Percentiles rank a stretch among this genome's conserved stretches.
Conservation (phyloP, 2,113 vertebrate genomes). For the Xyliphius kryptos region DNA sequence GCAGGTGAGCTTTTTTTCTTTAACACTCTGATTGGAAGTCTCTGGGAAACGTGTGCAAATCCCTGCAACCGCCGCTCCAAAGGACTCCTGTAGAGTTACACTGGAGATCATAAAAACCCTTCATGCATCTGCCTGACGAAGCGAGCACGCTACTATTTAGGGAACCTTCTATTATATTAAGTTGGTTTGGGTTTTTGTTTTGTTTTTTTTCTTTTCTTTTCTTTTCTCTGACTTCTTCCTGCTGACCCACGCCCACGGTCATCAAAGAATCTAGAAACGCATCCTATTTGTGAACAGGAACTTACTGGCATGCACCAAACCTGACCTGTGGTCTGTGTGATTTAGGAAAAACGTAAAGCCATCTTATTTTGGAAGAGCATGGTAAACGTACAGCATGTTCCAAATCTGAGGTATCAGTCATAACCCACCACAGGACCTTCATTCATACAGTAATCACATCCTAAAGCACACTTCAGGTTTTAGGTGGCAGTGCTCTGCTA, state of each 20-base stretch:
- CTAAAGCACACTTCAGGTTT: no score
- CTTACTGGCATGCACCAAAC: no score
- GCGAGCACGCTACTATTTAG: not conserved
- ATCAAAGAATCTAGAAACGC: not conserved
- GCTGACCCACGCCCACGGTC: not conserved
- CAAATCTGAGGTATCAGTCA: not conserved
- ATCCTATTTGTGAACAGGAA: not conserved
- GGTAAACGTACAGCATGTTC: no score
- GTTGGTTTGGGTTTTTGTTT: no score
- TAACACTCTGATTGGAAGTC: conserved; percentile 29
- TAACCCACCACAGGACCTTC: no score
- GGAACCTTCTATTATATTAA: no score
- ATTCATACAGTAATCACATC: not conserved
- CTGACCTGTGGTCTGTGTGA: no score
- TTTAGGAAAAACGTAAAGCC: no score
- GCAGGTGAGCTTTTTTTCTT: conserved; percentile 18
- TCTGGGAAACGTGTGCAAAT: conserved; percentile 21
- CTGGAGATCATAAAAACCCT: conserved; percentile 4
- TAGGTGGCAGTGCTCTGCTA: no score
- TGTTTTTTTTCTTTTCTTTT: no score
- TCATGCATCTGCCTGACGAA: not conserved
- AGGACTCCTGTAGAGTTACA: conserved; percentile 20
- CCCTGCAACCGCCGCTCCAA: conserved; percentile 8
- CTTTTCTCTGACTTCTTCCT: not conserved
- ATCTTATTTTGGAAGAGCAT: no score